Evolutionary conservation across 2,113 vertebrate species (phyloP).

Genomic region (Donacobius atricapilla): DNA sequence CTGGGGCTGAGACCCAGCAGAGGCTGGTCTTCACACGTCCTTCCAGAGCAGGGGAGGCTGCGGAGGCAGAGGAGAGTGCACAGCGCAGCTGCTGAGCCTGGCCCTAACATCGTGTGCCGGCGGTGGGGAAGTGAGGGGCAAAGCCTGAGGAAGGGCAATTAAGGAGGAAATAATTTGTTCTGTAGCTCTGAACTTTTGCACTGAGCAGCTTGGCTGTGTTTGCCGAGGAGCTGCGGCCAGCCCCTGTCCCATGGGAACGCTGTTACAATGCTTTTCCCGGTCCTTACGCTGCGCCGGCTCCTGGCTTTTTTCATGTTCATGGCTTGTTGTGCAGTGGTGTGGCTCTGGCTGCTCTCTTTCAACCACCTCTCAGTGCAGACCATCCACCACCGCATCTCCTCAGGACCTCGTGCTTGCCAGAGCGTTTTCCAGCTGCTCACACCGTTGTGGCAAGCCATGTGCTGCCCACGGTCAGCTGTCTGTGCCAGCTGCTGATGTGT

Average conservation of each 20-base stretch:
- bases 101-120: neutral
- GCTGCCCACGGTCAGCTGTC: neutral
- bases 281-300: neutral
- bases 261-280: conserved; percentile 35
- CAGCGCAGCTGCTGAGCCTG: fast-evolving
- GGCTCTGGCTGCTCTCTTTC: neutral
- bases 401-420: fast-evolving
- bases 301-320: neutral
- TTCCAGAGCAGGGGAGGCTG: neutral
- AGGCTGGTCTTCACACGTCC: neutral
- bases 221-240: neutral
- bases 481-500: neutral
- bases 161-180: conserved; percentile 32
- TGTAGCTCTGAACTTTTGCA: conserved; percentile 46
- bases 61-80: neutral
- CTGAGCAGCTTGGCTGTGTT: conserved; percentile 3
- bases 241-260: conserved; percentile 15
- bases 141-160: conserved; percentile 12
- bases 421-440: neutral
- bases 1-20: neutral
- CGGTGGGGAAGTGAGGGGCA: neutral
- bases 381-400: neutral
- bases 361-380: neutral
- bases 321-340: neutral
- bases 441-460: fast-evolving